Percentiles rank a stretch among this genome's conserved stretches.
Evolutionary conservation across 2,888 invertebrate genomes (phyloP).

Genomic region (Dioctria rufipes): DNA sequence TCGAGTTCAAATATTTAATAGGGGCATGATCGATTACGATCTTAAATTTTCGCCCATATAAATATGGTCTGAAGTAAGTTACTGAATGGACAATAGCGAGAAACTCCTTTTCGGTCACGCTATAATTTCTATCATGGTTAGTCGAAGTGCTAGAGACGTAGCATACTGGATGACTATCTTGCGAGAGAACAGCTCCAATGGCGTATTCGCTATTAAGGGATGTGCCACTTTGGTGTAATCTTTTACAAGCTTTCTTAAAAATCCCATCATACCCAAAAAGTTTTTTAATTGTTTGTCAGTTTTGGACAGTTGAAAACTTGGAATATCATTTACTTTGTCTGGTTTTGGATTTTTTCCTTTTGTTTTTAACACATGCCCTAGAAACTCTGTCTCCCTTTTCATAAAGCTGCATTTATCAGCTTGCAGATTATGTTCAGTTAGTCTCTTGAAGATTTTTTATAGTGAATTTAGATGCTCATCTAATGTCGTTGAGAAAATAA

Average conservation of each 20-base stretch:
- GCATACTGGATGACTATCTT: too few species aligned
- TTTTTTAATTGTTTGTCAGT: conserved; percentile 57
- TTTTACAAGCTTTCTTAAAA: conserved; percentile 54
- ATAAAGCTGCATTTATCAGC: too few species aligned
- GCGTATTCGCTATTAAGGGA: conserved; percentile 53
- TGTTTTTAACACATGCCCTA: too few species aligned
- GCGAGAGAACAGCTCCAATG: conserved; percentile 39
- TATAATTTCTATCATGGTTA: conserved; percentile 57
- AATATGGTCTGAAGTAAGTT: conserved; percentile 54
- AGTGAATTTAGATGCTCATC: conserved; percentile 9
- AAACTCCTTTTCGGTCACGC: conserved; percentile 57
- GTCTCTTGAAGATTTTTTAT: conserved; percentile 34
- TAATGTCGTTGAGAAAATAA: too few species aligned
- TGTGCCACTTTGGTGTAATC: conserved; percentile 56
- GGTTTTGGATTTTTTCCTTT: too few species aligned
- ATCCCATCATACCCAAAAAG: conserved; percentile 57
- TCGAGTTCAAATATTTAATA: too few species aligned
- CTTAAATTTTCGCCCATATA: too few species aligned
- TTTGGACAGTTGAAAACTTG: conserved; percentile 54
- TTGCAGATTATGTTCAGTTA: too few species aligned
- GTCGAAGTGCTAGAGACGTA: too few species aligned
- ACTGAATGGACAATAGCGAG: conserved; percentile 57
- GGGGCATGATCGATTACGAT: too few species aligned
- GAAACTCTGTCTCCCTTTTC: too few species aligned
- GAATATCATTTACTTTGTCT: too few species aligned